Conservation (phyloP, 2,888 invertebrate genomes). For the Polydrusus cervinus region DNA sequence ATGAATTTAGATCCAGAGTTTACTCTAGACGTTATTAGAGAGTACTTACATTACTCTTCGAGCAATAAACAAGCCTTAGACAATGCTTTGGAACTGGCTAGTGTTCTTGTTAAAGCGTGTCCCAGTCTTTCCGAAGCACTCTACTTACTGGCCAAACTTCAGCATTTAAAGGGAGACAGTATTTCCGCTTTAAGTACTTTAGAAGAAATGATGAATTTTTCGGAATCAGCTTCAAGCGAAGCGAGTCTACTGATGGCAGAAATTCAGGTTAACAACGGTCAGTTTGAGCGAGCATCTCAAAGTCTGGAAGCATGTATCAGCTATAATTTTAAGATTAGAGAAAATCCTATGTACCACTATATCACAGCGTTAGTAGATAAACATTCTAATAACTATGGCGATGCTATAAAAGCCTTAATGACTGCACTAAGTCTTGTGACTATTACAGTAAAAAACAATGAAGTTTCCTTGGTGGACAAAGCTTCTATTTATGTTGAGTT, state of each 20-base stretch:
- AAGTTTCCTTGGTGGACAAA: conserved; percentile 81
- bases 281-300: conserved; percentile 86
- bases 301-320: conserved; percentile 90
- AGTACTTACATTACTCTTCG: conserved; percentile 83
- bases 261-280: conserved; percentile 82
- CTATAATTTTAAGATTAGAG: conserved; percentile 93
- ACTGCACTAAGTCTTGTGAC: conserved; percentile 82
- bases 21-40: conserved; percentile 83
- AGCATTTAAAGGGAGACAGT: conserved; percentile 86
- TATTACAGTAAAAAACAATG: conserved; percentile 70
- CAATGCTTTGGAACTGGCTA: conserved; percentile 72
- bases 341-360: conserved; percentile 92
- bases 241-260: conserved; percentile 91
- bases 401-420: conserved; percentile 83
- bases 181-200: conserved; percentile 82
- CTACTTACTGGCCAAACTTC: conserved; percentile 84
- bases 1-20: conserved; percentile 89
- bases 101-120: conserved; percentile 83
- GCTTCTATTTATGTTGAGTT: conserved; percentile 92
- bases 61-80: conserved; percentile 48
- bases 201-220: conserved; percentile 81
- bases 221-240: conserved; percentile 87
- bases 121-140: conserved; percentile 84
- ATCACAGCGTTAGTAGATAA: conserved; percentile 89
- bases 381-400: conserved; percentile 78